phyloP scores from a whole-genome alignment of 2,888 invertebrate species.

The Synergus japonicus region DNA sequence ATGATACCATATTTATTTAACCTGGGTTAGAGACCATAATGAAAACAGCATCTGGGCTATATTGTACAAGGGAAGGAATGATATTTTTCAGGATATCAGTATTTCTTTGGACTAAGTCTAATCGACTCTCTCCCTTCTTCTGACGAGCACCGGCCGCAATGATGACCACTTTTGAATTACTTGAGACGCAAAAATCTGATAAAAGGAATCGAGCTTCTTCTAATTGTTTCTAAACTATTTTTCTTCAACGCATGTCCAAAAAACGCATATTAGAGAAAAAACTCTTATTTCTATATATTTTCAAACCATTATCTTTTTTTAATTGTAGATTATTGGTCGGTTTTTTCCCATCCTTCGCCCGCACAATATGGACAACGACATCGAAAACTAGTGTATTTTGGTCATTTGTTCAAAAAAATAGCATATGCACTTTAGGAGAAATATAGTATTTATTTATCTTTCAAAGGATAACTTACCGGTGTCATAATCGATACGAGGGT shows the following conservation, averaged over 20 bases:
- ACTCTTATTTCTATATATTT: too few species aligned
- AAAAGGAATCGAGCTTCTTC: conserved; percentile 12
- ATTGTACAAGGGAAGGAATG: conserved; percentile 78
- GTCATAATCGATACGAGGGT: conserved; percentile 79
- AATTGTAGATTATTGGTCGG: too few species aligned
- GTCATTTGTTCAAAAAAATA: too few species aligned
- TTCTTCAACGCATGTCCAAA: too few species aligned
- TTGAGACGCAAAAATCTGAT: conserved; percentile 78
- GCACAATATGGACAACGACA: too few species aligned
- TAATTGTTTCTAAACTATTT: background rate
- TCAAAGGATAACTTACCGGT: conserved; percentile 76
- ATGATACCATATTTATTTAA: conserved; percentile 45
- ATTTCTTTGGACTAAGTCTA: conserved; percentile 79
- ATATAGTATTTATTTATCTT: background rate
- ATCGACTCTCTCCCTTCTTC: conserved; percentile 78
- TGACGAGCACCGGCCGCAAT: conserved; percentile 81
- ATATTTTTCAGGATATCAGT: conserved; percentile 79
- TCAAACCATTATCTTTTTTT: too few species aligned
- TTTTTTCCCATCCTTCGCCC: too few species aligned
- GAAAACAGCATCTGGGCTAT: conserved; percentile 80
- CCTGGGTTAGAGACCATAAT: conserved; percentile 80
- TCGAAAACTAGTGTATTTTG: too few species aligned
- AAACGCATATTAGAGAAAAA: too few species aligned
- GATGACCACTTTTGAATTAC: conserved; percentile 79
- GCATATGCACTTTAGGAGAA: too few species aligned